Evolutionary conservation across 2,797 vertebrate species (phyloP), one percentile per base, ranked within the genome.

Genomic region (Coilia nasus): DNA sequence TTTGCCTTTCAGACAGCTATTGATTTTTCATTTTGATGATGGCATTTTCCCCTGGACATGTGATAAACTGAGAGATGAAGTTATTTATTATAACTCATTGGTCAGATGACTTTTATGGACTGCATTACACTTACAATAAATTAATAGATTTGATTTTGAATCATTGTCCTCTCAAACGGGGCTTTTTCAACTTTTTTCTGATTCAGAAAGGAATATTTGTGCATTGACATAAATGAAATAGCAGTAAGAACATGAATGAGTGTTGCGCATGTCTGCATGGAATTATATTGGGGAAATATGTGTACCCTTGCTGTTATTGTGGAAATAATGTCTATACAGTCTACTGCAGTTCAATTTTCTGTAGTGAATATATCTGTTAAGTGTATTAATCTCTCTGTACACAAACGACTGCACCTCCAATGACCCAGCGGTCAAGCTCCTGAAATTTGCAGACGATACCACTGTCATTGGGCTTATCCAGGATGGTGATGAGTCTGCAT

Each of bases 1-100:
- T 96, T 96, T 95, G 94, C 91, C 93, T 93, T 91, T 91, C 81
- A 93, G 92, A 93, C 90, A 78, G n/a, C 87, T 86, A 90, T 90
- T 89, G 91, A 85, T 90, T 87, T 91, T 87, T 82, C 85, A 83
- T 47, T 85, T 86, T 59, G 84, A 87, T 86, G 84, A 82, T 23
- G 25, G 25, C 59, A 44, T 59, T 81, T 83, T 88, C 23, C 28
- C 56, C 25, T 46, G 83, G 81, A 31, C 4, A 81, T 46, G 46
- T 82, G 67, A 44, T 54, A 54, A 57, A 59, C 56, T 6, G 12
- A 3, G 12, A 46, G 81, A 82, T 85, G 81, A 82, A 82, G 75
- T 60, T 59, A 83, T 57, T 82, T 54, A 54, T 54, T 54, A 54
- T 54, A 3, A 54, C 2, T 19, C 31, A 80, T 23, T 81, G 75